Percentiles rank a stretch among this genome's conserved stretches.
Evolutionary conservation across 64 coral and sea anemone species (phyloP).

Genomic region (Pocillopora verrucosa): DNA sequence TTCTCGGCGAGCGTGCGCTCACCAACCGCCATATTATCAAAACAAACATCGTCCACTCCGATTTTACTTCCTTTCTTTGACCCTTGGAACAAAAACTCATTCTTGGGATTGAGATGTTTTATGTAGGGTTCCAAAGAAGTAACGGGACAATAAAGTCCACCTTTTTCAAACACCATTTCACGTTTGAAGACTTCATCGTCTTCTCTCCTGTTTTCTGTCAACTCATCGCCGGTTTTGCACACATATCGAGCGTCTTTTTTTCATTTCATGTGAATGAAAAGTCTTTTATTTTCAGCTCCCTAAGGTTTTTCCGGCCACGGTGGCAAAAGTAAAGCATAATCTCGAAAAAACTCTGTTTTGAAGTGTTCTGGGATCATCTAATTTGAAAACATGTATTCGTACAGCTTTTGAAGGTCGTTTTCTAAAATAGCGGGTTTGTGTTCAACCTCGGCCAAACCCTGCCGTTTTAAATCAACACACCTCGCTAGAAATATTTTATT

Average conservation of each 20-base stretch:
- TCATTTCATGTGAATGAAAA: constrained; percentile 29
- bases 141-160: constrained; percentile 58
- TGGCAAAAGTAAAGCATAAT: constrained; percentile 59
- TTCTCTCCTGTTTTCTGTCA: constrained; percentile 18
- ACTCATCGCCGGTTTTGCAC: constrained; percentile 37
- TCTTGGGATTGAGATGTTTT: constrained; percentile 55
- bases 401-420: constrained; percentile 48
- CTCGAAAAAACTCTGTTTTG: constrained; percentile 72
- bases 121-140: constrained; percentile 65
- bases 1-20: constrained; percentile 51
- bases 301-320: constrained; percentile 47
- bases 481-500: constrained; percentile 39
- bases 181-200: constrained; percentile 29
- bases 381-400: constrained; percentile 45
- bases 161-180: constrained; percentile 58
- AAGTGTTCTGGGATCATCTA: constrained; percentile 19
- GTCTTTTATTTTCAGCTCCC: constrained; percentile 46
- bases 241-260: constrained; percentile 39
- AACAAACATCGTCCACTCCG: constrained; percentile 37
- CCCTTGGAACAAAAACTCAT: constrained; percentile 49
- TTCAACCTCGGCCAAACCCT: constrained; percentile 44
- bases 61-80: constrained; percentile 35
- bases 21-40: constrained; percentile 60
- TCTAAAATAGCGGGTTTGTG: constrained; percentile 48
- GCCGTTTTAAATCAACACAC: constrained; percentile 23